Evolutionary conservation across 2,888 invertebrate species (phyloP), one percentile per base, ranked within the genome.

Genomic region (Sclerodermus sp.): DNA sequence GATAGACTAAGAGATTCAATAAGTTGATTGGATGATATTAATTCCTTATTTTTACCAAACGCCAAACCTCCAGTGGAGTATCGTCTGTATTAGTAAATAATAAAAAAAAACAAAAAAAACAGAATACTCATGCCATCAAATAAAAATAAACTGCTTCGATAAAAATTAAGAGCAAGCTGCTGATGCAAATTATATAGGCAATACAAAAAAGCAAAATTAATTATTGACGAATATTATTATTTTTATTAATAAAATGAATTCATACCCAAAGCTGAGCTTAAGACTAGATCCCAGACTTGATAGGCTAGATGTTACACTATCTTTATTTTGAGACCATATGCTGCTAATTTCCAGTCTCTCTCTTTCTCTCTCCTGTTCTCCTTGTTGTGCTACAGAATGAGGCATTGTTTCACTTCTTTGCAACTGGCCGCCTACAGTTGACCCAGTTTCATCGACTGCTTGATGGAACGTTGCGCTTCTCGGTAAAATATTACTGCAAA

Each of bases 231-330:
- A 42, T 47, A 49, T 45, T 50, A 45, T 42, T 51, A 47, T 41
- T 47, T 51, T 45, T 32, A 60, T 37, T 57, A 55, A 55, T 54
- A 65, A 39, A 54, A 49, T 60, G 55, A 51, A 58, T 39, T 70
- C 80, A 82, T 82, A 93, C 92, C 91, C 90, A 75, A 93, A 92
- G 70, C 89, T 91, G 62, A 91, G 82, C 81, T 93, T 93, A 55
- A 93, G 83, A 48, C 90, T 88, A 59, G 91, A 91, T 16, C 91
- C 88, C 50, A 92, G 81, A 66, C 87, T 91, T 49, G 90, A 90
- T 58, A 92, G 82, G 66, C 90, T 89, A 1, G 89, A 89, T 0
- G 89, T 86, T 15, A 90, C 87, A 39, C 77, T 78, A 53, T 77
- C 78, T 52, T 78, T 78, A 52, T 76, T 76, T 47, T 76, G 76